Conservation (phyloP, 37 sponge, comb jelly and placozoan species). For the Cliona cf. orientalis region DNA sequence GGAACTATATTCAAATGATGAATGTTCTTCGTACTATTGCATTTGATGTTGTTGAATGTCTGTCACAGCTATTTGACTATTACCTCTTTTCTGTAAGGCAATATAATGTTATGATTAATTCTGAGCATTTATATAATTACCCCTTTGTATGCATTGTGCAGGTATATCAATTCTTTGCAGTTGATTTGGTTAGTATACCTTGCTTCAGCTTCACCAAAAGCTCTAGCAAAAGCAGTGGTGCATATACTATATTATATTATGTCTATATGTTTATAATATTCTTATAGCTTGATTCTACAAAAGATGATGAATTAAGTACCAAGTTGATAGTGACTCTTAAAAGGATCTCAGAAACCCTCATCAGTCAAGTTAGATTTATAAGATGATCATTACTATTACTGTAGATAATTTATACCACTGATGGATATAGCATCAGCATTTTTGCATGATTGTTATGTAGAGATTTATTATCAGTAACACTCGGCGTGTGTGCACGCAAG, state of each 20-base stretch:
- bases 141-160: slow-evolving; percentile 7
- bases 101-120: background rate
- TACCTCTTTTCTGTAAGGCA: slow-evolving; percentile 88
- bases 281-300: background rate
- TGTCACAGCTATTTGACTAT: slow-evolving; percentile 96
- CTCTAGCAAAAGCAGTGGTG: background rate
- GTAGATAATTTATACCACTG: no score
- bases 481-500: no score
- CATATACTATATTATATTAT: background rate
- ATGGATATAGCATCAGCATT: no score
- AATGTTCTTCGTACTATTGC: slow-evolving; percentile 88
- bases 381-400: no score
- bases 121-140: background rate
- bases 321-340: slow-evolving; percentile 70
- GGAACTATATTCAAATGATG: slow-evolving; percentile 98
- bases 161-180: slow-evolving; percentile 82
- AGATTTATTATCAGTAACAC: no score
- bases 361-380: no score
- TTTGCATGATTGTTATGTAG: no score
- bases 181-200: slow-evolving; percentile 61
- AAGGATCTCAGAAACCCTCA: slow-evolving; percentile 67
- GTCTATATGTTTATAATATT: slow-evolving; percentile 6
- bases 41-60: slow-evolving; percentile 89
- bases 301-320: slow-evolving; percentile 56
- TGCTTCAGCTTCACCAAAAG: no score